phyloP scores from a whole-genome alignment of 2,113 vertebrate species.

The Daboia siamensis region DNA sequence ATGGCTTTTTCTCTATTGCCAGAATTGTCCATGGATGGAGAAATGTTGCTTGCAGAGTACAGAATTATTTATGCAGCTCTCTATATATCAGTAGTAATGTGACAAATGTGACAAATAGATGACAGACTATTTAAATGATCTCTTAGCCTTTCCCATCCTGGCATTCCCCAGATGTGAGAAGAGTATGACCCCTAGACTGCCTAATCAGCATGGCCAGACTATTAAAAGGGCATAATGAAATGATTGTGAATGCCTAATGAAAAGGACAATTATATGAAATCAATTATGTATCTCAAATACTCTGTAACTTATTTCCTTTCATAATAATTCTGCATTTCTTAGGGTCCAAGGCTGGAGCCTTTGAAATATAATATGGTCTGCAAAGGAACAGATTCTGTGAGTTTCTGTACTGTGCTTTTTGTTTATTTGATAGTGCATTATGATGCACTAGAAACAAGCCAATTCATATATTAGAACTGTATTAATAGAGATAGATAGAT shows the following conservation, averaged over 20 bases:
- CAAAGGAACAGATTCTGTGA: constrained; percentile 80
- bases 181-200: too few species aligned
- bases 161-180: too few species aligned
- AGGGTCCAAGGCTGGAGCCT: constrained; percentile 88
- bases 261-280: background rate
- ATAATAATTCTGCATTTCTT: background rate
- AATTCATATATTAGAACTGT: background rate
- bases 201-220: background rate
- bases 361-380: constrained; percentile 77
- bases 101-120: too few species aligned
- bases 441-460: accelerated
- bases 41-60: background rate
- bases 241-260: background rate
- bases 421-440: background rate
- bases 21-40: background rate
- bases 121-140: too few species aligned
- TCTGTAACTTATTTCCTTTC: background rate
- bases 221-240: background rate
- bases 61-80: background rate
- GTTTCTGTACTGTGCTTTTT: constrained; percentile 41
- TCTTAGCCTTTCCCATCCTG: too few species aligned
- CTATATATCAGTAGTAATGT: background rate
- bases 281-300: background rate
- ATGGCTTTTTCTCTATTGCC: background rate
- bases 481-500: background rate